Evolutionary conservation across 2,113 vertebrate genomes (phyloP).

Genomic region (Rhabdornis inornatus): DNA sequence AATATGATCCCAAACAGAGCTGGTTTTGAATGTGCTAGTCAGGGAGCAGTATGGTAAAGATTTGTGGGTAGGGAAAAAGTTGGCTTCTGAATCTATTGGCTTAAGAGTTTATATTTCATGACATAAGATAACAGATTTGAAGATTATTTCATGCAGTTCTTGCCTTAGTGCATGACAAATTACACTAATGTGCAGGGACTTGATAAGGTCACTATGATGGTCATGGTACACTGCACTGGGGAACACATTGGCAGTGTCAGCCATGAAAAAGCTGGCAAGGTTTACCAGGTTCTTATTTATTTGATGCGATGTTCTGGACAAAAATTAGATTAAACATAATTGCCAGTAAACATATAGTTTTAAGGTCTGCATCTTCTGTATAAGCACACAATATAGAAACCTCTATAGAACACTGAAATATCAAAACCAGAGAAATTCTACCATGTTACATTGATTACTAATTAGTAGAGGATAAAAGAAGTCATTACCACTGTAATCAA

Average conservation of each 20-base stretch:
- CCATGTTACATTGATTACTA: background rate
- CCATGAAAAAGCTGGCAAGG: background rate
- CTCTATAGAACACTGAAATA: background rate
- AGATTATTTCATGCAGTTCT: background rate
- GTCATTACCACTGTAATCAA: background rate
- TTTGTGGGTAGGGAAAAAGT: background rate
- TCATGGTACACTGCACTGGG: background rate
- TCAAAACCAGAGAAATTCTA: background rate
- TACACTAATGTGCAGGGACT: background rate
- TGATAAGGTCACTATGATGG: background rate
- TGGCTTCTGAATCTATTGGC: background rate
- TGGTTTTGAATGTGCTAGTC: background rate
- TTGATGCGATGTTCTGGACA: background rate
- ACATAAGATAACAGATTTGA: background rate
- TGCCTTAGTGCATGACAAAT: background rate
- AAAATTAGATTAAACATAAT: background rate
- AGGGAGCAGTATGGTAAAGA: background rate
- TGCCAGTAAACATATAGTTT: background rate
- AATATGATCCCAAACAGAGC: background rate
- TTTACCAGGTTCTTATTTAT: background rate
- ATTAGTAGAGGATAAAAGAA: background rate
- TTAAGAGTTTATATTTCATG: background rate
- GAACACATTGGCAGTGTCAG: background rate
- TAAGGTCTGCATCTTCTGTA: background rate
- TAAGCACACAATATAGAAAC: background rate